These are phyloP conservation scores for Crioceris asparagi DNA, from an alignment of 2,888 invertebrate genomes.

Conservation along the genomic window DNA sequence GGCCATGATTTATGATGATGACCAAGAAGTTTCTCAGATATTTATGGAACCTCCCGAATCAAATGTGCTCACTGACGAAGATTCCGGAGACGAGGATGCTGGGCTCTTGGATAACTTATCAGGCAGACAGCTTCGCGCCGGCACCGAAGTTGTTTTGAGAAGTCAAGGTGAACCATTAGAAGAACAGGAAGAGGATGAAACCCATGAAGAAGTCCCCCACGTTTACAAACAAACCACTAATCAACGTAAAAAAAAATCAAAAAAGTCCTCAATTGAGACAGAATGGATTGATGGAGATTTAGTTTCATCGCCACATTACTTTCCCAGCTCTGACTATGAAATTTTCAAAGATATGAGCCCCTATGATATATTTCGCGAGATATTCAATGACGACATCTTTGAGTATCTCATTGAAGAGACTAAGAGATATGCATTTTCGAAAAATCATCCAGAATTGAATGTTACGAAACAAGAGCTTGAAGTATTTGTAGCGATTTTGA, in stretches of 20 bases:
- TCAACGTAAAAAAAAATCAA: neutral
- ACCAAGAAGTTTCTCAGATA: too few species aligned
- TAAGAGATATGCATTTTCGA: constrained; percentile 7
- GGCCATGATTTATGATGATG: too few species aligned
- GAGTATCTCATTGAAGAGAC: constrained; percentile 5
- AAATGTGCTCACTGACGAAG: neutral
- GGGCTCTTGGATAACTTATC: neutral
- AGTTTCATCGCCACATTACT: too few species aligned
- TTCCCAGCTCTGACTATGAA: constrained; percentile 1
- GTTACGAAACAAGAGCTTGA: constrained; percentile 9
- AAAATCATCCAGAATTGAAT: constrained; percentile 8
- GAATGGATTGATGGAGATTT: too few species aligned
- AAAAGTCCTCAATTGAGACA: too few species aligned
- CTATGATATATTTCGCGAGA: constrained; percentile 1
- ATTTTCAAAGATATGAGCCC: neutral
- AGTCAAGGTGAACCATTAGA: too few species aligned
- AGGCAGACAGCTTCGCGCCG: constrained; percentile 1
- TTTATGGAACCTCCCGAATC: neutral
- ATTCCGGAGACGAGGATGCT: constrained; percentile 3
- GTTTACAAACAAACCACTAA: too few species aligned
- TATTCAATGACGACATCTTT: constrained; percentile 7
- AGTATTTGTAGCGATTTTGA: constrained; percentile 10
- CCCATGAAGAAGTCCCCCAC: neutral
- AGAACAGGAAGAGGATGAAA: too few species aligned
- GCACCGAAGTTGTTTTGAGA: constrained; percentile 2